phyloP scores from a whole-genome alignment of 2,113 vertebrate species.

The Pseudorectes ferrugineus region DNA sequence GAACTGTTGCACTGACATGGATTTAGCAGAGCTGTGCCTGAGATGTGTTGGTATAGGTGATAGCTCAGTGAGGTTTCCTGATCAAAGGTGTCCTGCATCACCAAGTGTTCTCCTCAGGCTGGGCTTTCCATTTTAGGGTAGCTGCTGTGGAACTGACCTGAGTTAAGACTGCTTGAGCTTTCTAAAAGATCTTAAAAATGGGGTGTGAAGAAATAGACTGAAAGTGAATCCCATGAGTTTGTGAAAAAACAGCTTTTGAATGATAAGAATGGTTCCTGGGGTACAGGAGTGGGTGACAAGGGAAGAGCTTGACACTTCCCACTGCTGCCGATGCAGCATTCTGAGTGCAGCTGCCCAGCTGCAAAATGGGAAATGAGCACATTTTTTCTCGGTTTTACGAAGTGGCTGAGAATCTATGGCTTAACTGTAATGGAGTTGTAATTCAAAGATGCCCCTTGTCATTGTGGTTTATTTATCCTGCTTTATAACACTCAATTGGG shows the following conservation, averaged over 20 bases:
- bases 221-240: background rate
- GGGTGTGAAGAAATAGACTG: background rate
- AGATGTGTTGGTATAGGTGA: rapidly evolving
- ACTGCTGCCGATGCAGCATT: background rate
- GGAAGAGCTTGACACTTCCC: background rate
- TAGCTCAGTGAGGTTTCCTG: background rate
- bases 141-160: background rate
- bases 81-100: background rate
- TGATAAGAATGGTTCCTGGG: background rate
- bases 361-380: rapidly evolving
- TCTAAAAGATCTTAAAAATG: background rate
- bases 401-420: background rate
- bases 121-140: background rate
- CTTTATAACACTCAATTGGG: background rate
- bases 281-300: background rate
- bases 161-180: background rate
- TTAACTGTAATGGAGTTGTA: background rate
- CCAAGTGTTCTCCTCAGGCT: background rate
- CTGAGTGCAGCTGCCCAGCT: background rate
- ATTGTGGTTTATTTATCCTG: background rate
- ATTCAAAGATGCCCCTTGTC: background rate
- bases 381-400: background rate
- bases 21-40: background rate
- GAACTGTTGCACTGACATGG: background rate
- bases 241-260: background rate